Percentiles rank a stretch among this genome's conserved stretches.
Evolutionary conservation across 2,113 vertebrate species (phyloP).

Genomic region (Nycticorax nycticorax): DNA sequence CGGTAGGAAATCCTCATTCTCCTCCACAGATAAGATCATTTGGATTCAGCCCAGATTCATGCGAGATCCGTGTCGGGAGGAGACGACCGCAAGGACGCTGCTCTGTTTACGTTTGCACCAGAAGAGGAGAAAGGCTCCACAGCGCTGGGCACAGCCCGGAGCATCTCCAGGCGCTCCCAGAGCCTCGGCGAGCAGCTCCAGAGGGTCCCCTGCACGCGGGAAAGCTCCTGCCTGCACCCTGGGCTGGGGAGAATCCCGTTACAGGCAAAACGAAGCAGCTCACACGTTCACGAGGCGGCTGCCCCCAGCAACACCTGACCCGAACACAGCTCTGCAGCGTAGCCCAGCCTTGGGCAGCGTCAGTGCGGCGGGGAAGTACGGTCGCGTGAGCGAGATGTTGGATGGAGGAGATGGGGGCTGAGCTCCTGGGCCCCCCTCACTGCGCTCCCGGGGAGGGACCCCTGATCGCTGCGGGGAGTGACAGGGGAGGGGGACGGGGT

Average conservation of each 20-base stretch:
- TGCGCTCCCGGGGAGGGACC: fast-evolving
- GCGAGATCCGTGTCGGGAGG: conserved; percentile 3
- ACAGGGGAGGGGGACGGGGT: background rate
- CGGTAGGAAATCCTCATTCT: conserved; percentile 1
- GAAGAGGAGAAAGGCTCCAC: background rate
- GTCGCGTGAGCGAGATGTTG: fast-evolving
- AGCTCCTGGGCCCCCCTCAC: background rate
- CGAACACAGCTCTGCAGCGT: fast-evolving
- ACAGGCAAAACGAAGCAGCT: background rate
- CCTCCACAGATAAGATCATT: conserved; percentile 23
- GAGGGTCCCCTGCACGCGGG: fast-evolving
- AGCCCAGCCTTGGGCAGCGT: background rate
- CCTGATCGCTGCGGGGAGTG: background rate
- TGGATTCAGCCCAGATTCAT: conserved; percentile 26
- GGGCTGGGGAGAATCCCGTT: background rate
- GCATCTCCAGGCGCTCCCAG: background rate
- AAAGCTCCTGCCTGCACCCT: background rate
- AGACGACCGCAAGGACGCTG: background rate
- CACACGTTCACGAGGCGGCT: fast-evolving
- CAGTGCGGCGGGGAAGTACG: fast-evolving
- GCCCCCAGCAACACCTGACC: background rate
- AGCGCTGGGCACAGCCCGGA: background rate
- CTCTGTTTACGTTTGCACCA: background rate
- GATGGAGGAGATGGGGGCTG: background rate
- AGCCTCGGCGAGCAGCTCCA: fast-evolving